Percentiles rank a stretch among this genome's conserved stretches.
Evolutionary conservation across 2,797 vertebrate species (phyloP).

Genomic region (Taenioides sp.): DNA sequence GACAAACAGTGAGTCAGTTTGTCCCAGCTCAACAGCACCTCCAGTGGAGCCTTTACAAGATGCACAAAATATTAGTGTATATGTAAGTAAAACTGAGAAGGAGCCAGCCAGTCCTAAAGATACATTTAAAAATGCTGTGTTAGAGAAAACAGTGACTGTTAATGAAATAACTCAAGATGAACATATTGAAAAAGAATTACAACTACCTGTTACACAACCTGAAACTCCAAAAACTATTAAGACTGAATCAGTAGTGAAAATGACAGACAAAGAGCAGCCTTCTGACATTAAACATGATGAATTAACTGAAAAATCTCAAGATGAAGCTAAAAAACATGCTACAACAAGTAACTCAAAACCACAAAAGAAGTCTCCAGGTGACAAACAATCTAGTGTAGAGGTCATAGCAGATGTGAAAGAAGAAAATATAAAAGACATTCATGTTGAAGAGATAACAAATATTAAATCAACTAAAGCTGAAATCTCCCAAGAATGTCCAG

Average conservation of each 20-base stretch:
- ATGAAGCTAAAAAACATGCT: constrained; percentile 20
- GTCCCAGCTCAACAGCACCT: constrained; percentile 28
- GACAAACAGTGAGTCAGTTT: constrained; percentile 11
- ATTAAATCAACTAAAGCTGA: not conserved
- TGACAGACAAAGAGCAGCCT: constrained; percentile 17
- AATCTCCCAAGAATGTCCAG: not conserved
- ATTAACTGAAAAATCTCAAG: not conserved
- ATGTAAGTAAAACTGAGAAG: constrained; percentile 28
- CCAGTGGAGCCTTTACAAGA: constrained; percentile 27
- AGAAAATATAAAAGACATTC: not conserved
- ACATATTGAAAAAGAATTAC: constrained; percentile 30
- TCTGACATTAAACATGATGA: constrained; percentile 35
- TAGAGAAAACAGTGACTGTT: constrained; percentile 48
- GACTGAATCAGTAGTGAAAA: not conserved
- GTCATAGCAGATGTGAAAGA: not conserved
- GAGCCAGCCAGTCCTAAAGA: constrained; percentile 25
- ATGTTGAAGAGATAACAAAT: constrained; percentile 5
- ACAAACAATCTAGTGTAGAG: not conserved
- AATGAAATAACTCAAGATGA: constrained; percentile 48
- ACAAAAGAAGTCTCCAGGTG: constrained; percentile 6
- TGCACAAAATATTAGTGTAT: constrained; percentile 27
- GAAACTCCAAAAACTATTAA: not conserved
- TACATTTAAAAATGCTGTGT: not conserved
- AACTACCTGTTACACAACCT: constrained; percentile 10
- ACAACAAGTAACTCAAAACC: constrained; percentile 17